Conservation (phyloP, 2,888 invertebrate genomes). For the Papilio protenor region DNA sequence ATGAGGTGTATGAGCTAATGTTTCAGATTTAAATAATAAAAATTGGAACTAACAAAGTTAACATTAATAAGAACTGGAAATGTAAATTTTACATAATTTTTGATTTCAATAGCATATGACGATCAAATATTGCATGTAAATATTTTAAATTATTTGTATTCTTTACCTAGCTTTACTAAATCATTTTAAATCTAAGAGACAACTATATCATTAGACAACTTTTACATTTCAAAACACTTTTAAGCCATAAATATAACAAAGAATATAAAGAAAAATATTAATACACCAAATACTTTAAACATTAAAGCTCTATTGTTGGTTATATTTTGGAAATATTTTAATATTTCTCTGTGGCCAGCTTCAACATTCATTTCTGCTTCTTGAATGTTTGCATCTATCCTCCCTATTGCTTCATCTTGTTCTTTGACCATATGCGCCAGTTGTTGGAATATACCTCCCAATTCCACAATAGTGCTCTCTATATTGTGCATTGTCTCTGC, state of each 20-base stretch:
- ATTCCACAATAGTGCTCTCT: conserved; percentile 98
- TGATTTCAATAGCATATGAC: background rate
- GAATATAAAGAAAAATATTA: conserved; percentile 99
- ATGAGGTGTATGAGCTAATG: background rate
- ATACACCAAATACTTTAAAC: conserved; percentile 99
- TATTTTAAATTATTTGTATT: background rate
- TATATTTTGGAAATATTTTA: conserved; percentile 98
- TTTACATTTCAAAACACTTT: conserved; percentile 43
- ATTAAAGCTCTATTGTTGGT: conserved; percentile 99
- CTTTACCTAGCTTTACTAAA: background rate
- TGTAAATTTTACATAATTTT: background rate
- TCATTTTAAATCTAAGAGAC: background rate
- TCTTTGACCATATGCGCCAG: conserved; percentile 98
- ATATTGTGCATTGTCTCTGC: conserved; percentile 99
- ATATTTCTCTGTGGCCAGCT: conserved; percentile 98
- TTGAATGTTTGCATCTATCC: conserved; percentile 98
- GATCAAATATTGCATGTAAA: background rate
- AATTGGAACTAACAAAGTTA: background rate
- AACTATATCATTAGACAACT: conserved; percentile 13
- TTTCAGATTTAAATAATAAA: background rate
- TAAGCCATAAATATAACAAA: conserved; percentile 98
- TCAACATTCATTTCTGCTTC: conserved; percentile 98
- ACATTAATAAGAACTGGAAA: background rate
- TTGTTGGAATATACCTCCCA: conserved; percentile 99
- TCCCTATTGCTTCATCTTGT: conserved; percentile 98